phyloP scores from a whole-genome alignment of 2,888 invertebrate species.

The Cheilosia impressa region DNA sequence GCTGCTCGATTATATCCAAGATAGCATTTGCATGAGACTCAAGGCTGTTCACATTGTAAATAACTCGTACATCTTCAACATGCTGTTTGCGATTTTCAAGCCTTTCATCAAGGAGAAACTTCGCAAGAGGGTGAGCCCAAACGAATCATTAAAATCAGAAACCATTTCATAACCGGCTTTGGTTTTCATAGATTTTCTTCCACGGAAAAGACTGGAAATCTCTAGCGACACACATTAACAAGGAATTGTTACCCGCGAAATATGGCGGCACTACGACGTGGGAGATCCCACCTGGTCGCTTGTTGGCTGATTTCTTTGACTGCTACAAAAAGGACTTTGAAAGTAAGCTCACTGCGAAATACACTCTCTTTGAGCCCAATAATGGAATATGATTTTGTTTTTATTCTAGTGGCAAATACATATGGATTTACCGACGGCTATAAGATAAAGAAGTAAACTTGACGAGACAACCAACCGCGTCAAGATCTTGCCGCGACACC shows the following conservation, averaged over 20 bases:
- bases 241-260: conserved; percentile 85
- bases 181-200: conserved; percentile 86
- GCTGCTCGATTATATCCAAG: conserved; percentile 90
- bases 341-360: conserved; percentile 84
- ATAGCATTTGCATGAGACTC: conserved; percentile 91
- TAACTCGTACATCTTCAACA: conserved; percentile 93
- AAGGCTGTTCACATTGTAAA: conserved; percentile 95
- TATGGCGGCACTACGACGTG: conserved; percentile 88
- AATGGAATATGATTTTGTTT: neutral
- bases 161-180: neutral
- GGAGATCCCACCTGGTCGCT: conserved; percentile 86
- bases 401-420: conserved; percentile 85
- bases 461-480: conserved; percentile 34
- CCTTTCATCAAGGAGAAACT: conserved; percentile 94
- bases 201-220: conserved; percentile 88
- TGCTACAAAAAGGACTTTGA: conserved; percentile 88
- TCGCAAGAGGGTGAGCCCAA: conserved; percentile 87
- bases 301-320: conserved; percentile 88
- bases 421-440: conserved; percentile 85
- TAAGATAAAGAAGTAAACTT: conserved; percentile 79
- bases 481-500: conserved; percentile 69
- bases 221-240: conserved; percentile 86
- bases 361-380: neutral
- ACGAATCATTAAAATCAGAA: neutral
- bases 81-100: conserved; percentile 93